Evolutionary conservation across 1,140 invertebrate species (phyloP).

Genomic region (Diabrotica virgifera): DNA sequence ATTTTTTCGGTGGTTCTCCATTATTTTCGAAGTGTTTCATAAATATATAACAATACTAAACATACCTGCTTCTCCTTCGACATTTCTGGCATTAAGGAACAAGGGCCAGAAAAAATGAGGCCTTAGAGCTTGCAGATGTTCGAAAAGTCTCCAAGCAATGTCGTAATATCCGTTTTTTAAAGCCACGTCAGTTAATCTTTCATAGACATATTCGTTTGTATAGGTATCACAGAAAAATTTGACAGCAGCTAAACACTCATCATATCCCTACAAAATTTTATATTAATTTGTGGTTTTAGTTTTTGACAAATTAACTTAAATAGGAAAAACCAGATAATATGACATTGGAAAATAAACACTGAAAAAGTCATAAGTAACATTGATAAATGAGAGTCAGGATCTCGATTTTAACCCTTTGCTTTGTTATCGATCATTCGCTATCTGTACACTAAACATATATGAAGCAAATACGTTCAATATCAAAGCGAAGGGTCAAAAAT

Average conservation of each 20-base stretch:
- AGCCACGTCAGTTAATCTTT: constrained; percentile 34
- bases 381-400: too few relatives aligned
- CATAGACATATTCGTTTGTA: constrained; percentile 31
- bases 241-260: constrained; percentile 32
- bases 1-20: too few relatives aligned
- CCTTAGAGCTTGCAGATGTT: constrained; percentile 29
- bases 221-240: constrained; percentile 28
- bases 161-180: constrained; percentile 32
- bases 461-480: too few relatives aligned
- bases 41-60: neutral
- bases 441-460: too few relatives aligned
- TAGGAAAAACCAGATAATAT: neutral
- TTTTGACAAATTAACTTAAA: too few relatives aligned
- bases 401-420: too few relatives aligned
- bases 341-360: too few relatives aligned
- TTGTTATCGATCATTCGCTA: too few relatives aligned
- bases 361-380: too few relatives aligned
- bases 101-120: constrained; percentile 47
- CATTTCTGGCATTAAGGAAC: constrained; percentile 28
- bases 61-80: constrained; percentile 37
- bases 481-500: too few relatives aligned
- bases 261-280: constrained; percentile 29
- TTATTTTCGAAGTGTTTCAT: too few relatives aligned
- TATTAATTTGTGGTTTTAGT: too few relatives aligned
- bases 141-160: constrained; percentile 31